Evolutionary conservation across 2,888 invertebrate genomes (phyloP).

Genomic region (Cepaea hortensis): DNA sequence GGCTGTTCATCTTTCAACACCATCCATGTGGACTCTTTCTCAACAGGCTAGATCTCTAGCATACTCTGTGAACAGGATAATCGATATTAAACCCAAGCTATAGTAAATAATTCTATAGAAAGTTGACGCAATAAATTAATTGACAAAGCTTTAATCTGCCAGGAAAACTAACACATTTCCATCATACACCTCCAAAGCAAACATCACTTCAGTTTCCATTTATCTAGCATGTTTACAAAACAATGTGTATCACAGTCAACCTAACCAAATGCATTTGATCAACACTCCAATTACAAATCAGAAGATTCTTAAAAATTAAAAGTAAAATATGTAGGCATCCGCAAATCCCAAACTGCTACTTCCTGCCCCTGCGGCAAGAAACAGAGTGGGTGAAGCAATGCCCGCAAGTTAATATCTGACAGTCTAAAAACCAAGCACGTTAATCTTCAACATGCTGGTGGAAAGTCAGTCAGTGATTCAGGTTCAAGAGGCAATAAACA

Average conservation of each 20-base stretch:
- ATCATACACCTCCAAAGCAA: too few relatives aligned
- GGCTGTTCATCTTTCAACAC: not conserved
- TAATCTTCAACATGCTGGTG: conserved; percentile 29
- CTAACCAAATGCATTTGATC: too few relatives aligned
- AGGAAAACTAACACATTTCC: too few relatives aligned
- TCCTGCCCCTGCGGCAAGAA: conserved; percentile 35
- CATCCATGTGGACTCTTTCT: not conserved
- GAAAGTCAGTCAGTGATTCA: conserved; percentile 19
- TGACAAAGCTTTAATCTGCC: too few relatives aligned
- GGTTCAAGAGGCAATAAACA: too few relatives aligned
- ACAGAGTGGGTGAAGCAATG: conserved; percentile 48
- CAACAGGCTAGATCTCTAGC: not conserved
- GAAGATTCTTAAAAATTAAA: too few relatives aligned
- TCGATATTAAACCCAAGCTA: not conserved
- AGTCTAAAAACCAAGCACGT: conserved; percentile 34
- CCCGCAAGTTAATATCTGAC: conserved; percentile 24
- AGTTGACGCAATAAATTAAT: too few relatives aligned
- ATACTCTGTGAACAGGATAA: not conserved
- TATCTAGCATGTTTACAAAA: too few relatives aligned
- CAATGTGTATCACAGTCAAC: too few relatives aligned
- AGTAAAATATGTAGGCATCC: conserved; percentile 34
- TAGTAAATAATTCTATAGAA: not conserved
- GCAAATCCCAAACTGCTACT: conserved; percentile 41
- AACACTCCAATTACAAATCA: too few relatives aligned
- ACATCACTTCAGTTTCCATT: too few relatives aligned